phyloP scores from a whole-genome alignment of 1,140 invertebrate genomes.

The Batillaria attramentaria region DNA sequence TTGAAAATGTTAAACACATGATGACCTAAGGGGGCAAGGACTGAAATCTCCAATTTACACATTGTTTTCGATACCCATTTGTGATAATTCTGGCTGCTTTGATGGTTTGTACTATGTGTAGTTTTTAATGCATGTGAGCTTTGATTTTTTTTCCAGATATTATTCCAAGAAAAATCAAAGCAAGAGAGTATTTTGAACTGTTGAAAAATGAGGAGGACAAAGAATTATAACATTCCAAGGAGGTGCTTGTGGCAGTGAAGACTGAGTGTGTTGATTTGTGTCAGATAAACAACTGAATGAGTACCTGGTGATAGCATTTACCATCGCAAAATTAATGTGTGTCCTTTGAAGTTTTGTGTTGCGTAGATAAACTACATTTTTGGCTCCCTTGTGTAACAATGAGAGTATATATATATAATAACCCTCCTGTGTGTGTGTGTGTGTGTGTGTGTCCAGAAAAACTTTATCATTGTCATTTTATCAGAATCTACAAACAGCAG shows the following conservation, averaged over 20 bases:
- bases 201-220: constrained; percentile 46
- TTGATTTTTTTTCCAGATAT: constrained; percentile 57
- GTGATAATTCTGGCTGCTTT: too few species aligned
- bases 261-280: background rate
- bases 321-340: background rate
- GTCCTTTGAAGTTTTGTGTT: background rate
- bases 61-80: too few species aligned
- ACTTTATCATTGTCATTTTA: too few species aligned
- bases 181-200: constrained; percentile 57
- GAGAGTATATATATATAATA: too few species aligned
- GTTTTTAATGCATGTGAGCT: background rate
- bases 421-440: too few species aligned
- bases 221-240: constrained; percentile 4
- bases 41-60: too few species aligned
- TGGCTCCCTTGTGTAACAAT: background rate
- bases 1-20: too few species aligned
- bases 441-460: too few species aligned
- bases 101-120: too few species aligned
- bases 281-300: background rate
- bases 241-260: background rate
- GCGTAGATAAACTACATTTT: background rate
- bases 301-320: background rate
- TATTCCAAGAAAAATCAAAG: constrained; percentile 66
- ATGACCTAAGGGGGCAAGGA: too few species aligned
- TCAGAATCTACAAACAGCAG: too few species aligned